Conservation (phyloP, 2,888 invertebrate genomes). For the Nasonia oneida region DNA sequence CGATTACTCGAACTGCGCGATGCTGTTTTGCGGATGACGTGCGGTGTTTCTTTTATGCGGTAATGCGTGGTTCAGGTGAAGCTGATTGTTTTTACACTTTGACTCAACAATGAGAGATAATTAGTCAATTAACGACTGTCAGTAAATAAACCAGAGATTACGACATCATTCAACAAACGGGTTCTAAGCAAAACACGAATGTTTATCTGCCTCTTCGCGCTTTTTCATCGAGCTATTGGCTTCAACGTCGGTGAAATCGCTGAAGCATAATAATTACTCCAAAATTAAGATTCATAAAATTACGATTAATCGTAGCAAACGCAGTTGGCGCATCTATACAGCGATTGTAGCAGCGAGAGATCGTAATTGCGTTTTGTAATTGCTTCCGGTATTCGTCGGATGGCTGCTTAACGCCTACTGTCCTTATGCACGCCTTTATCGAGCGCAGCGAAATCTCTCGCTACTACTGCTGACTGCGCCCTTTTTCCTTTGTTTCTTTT, state of each 20-base stretch:
- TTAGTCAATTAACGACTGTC: no score
- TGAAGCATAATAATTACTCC: constrained; percentile 3
- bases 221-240: neutral
- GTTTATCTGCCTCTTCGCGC: neutral
- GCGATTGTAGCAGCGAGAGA: constrained; percentile 3
- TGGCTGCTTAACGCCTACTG: neutral
- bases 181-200: neutral
- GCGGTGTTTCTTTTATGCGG: neutral
- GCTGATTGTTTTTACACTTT: no score
- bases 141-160: neutral
- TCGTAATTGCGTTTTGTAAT: constrained; percentile 55
- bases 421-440: constrained; percentile 10
- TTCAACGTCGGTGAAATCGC: neutral
- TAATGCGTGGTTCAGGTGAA: no score
- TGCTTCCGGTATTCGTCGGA: constrained; percentile 48
- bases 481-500: neutral
- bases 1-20: neutral
- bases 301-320: constrained; percentile 27
- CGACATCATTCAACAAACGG: neutral
- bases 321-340: neutral
- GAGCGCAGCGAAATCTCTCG: neutral
- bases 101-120: no score
- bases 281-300: constrained; percentile 27
- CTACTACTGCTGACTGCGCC: neutral
- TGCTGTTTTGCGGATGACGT: neutral